Evolutionary conservation across 2,888 invertebrate genomes (phyloP).

Genomic region (Drosophila falleni): DNA sequence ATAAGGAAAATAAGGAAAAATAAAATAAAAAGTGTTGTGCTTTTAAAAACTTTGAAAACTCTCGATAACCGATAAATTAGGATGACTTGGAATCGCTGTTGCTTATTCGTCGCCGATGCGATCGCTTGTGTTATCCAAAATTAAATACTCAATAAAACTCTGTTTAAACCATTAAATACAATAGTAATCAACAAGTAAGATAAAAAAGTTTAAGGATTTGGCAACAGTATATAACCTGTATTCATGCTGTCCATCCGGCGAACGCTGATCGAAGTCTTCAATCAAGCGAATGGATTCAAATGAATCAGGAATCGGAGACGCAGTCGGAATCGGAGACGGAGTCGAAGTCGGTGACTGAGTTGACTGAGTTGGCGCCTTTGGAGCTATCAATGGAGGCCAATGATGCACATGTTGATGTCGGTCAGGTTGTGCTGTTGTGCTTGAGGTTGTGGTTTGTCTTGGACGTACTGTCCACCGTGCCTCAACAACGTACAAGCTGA

Average conservation of each 20-base stretch:
- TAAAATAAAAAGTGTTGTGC: too few species aligned
- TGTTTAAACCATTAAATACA: too few species aligned
- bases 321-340: neutral
- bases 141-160: too few species aligned
- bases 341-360: neutral
- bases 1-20: too few species aligned
- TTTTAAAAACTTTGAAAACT: too few species aligned
- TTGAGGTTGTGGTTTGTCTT: slow-evolving; percentile 22
- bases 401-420: slow-evolving; percentile 51
- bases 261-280: slow-evolving; percentile 67
- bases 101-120: too few species aligned
- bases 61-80: too few species aligned
- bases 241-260: slow-evolving; percentile 73
- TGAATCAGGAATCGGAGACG: neutral
- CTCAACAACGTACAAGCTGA: slow-evolving; percentile 14
- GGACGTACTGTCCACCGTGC: slow-evolving; percentile 46
- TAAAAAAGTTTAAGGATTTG: too few species aligned
- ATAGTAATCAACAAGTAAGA: neutral
- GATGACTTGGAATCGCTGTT: too few species aligned
- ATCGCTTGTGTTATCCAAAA: too few species aligned
- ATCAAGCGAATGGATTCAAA: slow-evolving; percentile 49
- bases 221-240: slow-evolving; percentile 51
- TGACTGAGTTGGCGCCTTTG: slow-evolving; percentile 19
- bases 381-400: slow-evolving; percentile 51
- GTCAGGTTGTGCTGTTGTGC: slow-evolving; percentile 32